A percentile compares a stretch with the other conserved stretches of the same genome.
Conservation (phyloP, 2,888 invertebrate species). For the Sarcophaga caerulescens region DNA sequence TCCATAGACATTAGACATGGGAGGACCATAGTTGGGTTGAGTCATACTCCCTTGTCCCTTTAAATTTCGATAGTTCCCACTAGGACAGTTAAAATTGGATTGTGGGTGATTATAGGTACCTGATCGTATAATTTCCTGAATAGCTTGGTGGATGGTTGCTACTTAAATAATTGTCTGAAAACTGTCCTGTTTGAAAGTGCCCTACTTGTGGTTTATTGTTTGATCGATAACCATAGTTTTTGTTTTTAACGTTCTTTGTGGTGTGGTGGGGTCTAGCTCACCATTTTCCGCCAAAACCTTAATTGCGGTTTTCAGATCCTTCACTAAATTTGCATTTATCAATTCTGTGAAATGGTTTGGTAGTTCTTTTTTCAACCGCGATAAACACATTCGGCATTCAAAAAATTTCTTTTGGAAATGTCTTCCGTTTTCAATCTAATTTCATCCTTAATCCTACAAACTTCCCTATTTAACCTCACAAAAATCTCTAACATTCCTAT, state of each 20-base stretch:
- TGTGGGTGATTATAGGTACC: not conserved
- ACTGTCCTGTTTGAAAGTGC: no score
- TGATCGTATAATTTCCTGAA: constrained; percentile 44
- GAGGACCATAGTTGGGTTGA: no score
- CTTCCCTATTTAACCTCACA: no score
- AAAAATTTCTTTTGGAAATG: not conserved
- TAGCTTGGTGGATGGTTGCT: not conserved
- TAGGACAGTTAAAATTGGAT: not conserved
- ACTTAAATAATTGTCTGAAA: no score
- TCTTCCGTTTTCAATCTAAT: not conserved
- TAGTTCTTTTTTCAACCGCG: not conserved
- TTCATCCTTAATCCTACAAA: no score
- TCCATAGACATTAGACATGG: no score
- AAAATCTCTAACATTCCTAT: not conserved
- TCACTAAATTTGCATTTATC: no score
- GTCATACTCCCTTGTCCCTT: constrained; percentile 10
- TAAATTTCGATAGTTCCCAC: constrained; percentile 3
- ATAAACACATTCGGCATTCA: not conserved
- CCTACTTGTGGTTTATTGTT: no score
- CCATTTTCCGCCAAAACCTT: no score
- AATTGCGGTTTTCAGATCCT: no score
- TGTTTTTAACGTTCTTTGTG: not conserved
- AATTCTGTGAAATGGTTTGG: no score
- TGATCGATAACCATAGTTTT: no score
- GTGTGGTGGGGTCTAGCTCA: not conserved